Percentiles rank a stretch among this genome's conserved stretches.
Evolutionary conservation across 2,113 vertebrate genomes (phyloP).

Genomic region (Apodemus sylvaticus): DNA sequence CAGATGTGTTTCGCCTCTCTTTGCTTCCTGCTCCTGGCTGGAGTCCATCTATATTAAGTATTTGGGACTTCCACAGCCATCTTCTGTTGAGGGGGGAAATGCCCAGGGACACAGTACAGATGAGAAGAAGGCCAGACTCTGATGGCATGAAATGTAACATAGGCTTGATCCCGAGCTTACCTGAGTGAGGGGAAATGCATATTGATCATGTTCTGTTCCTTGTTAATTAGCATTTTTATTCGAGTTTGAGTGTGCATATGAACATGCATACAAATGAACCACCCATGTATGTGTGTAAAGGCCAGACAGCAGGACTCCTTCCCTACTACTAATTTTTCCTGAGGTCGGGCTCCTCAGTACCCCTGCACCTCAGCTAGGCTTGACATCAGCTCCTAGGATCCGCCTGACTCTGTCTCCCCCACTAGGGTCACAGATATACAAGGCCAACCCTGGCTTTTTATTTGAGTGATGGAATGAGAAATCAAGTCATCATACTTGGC

Average conservation of each 20-base stretch:
- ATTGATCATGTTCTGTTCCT: not conserved
- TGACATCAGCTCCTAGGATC: not conserved
- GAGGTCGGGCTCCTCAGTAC: not conserved
- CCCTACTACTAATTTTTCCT: not conserved
- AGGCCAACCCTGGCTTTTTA: not conserved
- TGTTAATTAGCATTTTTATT: not conserved
- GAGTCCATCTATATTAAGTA: not conserved
- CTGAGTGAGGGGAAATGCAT: not conserved
- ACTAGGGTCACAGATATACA: not conserved
- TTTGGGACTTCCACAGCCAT: not conserved
- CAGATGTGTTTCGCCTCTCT: not conserved
- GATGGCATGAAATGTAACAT: not conserved
- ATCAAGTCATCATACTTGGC: not conserved
- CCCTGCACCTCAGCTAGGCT: not conserved
- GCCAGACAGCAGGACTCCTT: not conserved
- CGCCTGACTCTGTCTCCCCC: not conserved
- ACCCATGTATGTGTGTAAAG: not conserved
- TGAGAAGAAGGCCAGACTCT: not conserved
- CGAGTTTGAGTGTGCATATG: not conserved
- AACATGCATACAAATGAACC: not conserved
- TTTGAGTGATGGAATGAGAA: not conserved
- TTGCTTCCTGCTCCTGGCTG: not conserved
- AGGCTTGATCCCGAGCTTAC: not conserved
- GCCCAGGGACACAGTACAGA: not conserved
- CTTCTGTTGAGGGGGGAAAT: not conserved